Percentiles rank a stretch among this genome's conserved stretches.
Conservation (phyloP, 2,797 vertebrate genomes). For the Pelochelys cantorii region DNA sequence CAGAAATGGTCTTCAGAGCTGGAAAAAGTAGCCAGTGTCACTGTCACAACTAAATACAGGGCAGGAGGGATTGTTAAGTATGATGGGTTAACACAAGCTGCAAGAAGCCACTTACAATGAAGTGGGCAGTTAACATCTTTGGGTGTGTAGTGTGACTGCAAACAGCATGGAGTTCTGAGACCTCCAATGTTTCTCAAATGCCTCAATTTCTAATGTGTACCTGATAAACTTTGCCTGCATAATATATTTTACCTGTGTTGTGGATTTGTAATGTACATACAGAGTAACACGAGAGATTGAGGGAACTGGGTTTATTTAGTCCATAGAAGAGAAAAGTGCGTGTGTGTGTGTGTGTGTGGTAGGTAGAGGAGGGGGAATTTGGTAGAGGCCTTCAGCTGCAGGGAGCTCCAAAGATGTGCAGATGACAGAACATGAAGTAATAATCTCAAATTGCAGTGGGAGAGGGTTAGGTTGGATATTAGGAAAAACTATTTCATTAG, state of each 20-base stretch:
- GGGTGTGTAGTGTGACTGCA: not conserved
- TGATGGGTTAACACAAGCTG: not conserved
- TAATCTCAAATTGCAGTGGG: too few relatives aligned
- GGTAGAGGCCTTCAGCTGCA: too few relatives aligned
- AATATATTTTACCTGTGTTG: not conserved
- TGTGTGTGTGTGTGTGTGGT: too few relatives aligned
- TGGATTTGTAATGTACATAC: accelerated
- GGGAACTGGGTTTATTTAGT: too few relatives aligned
- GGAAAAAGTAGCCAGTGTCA: not conserved
- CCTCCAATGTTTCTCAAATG: not conserved
- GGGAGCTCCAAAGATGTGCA: too few relatives aligned
- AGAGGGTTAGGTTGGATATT: too few relatives aligned
- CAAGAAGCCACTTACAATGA: not conserved
- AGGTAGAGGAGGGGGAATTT: too few relatives aligned
- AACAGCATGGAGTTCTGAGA: not conserved
- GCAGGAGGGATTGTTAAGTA: not conserved
- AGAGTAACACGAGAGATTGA: not conserved
- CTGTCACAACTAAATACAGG: not conserved
- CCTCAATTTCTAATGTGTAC: not conserved
- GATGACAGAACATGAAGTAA: too few relatives aligned
- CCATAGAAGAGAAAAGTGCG: too few relatives aligned
- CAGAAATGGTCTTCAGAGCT: not conserved
- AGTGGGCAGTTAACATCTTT: not conserved
- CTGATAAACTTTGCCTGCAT: not conserved
- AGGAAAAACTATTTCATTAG: too few relatives aligned